Conservation (phyloP, 2,113 vertebrate genomes). For the Brachyhypopomus occidentalis region DNA sequence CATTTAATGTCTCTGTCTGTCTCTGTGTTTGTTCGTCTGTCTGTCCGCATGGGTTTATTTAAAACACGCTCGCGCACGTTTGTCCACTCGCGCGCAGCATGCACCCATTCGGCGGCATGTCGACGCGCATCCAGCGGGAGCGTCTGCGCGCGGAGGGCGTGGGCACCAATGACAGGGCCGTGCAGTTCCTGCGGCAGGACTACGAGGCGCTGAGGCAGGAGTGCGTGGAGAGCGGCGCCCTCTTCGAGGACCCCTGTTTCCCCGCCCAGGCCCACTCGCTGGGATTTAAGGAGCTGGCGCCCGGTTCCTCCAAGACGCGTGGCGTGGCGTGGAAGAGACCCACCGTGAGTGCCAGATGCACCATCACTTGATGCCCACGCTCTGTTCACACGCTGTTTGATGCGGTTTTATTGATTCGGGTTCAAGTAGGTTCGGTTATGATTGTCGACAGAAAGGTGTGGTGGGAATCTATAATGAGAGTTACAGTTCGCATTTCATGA, state of each 20-base stretch:
- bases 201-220: constrained; percentile 60
- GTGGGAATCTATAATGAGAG: too few species aligned
- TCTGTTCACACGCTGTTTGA: too few species aligned
- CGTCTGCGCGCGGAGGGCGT: constrained; percentile 57
- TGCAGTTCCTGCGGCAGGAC: constrained; percentile 66
- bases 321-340: constrained; percentile 60
- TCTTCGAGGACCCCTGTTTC: constrained; percentile 67
- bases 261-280: constrained; percentile 56
- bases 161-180: constrained; percentile 57
- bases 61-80: too few species aligned
- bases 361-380: not conserved
- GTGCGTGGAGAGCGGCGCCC: constrained; percentile 57
- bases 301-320: constrained; percentile 61
- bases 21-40: not conserved
- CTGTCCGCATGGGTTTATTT: not conserved
- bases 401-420: too few species aligned
- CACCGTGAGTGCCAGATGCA: constrained; percentile 41
- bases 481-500: too few species aligned
- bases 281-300: constrained; percentile 69
- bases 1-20: not conserved
- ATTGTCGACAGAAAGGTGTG: too few species aligned
- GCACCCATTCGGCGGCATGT: constrained; percentile 68
- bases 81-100: constrained; percentile 41
- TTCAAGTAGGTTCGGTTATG: too few species aligned
- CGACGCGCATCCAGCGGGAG: constrained; percentile 51